Evolutionary conservation across 1,140 invertebrate genomes (phyloP).

Genomic region (Brachionus paranguensis): DNA sequence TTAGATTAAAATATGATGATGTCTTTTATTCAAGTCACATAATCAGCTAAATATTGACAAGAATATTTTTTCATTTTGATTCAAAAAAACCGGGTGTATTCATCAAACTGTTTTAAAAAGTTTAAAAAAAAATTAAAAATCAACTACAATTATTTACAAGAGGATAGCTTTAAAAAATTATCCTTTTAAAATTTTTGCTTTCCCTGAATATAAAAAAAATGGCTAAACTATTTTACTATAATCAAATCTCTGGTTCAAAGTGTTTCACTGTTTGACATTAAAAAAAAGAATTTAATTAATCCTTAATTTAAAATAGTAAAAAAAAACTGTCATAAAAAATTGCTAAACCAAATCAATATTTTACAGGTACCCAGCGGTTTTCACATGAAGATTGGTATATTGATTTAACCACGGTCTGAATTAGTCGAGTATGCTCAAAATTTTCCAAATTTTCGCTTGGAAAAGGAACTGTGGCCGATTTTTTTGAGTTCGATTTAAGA

Average conservation of each 20-base stretch:
- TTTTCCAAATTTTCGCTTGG: neutral
- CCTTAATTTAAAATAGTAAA: neutral
- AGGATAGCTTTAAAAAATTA: neutral
- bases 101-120: neutral
- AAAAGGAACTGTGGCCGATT: neutral
- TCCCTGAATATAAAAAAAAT: neutral
- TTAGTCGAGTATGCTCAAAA: constrained; percentile 1
- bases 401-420: neutral
- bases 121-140: neutral
- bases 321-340: neutral
- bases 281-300: neutral
- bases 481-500: neutral
- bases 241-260: too few relatives aligned
- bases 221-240: neutral
- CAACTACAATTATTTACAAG: neutral
- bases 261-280: too few relatives aligned
- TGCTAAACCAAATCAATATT: neutral
- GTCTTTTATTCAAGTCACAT: neutral
- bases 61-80: neutral
- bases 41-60: neutral
- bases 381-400: neutral
- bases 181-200: neutral
- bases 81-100: neutral
- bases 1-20: neutral
- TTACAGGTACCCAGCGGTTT: neutral